phyloP scores from a whole-genome alignment of 2,888 invertebrate species.

The Apamea crenata region DNA sequence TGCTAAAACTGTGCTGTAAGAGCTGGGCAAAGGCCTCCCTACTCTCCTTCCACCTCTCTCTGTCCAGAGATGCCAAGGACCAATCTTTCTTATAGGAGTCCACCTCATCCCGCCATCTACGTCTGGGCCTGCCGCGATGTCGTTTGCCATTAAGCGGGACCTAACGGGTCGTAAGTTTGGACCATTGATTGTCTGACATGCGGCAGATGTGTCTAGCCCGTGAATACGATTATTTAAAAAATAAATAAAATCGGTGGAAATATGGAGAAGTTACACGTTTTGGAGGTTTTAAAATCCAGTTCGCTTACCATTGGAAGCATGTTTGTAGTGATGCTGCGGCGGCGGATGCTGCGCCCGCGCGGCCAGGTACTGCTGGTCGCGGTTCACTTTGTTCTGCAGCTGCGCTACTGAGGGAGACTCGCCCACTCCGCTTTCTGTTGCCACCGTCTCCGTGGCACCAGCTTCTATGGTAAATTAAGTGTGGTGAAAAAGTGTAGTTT shows the following conservation, averaged over 20 bases:
- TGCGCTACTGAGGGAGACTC: constrained; percentile 95
- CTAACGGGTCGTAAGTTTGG: too few relatives aligned
- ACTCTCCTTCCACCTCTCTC: too few relatives aligned
- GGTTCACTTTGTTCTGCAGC: constrained; percentile 94
- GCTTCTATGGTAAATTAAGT: constrained; percentile 75
- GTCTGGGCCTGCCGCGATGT: too few relatives aligned
- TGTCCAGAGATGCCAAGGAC: too few relatives aligned
- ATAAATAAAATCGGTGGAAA: too few relatives aligned
- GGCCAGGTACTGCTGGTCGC: constrained; percentile 94
- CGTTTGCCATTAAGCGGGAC: too few relatives aligned
- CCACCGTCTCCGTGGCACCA: constrained; percentile 84
- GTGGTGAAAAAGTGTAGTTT: not conserved
- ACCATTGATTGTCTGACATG: too few relatives aligned
- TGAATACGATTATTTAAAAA: too few relatives aligned
- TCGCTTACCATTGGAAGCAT: constrained; percentile 84
- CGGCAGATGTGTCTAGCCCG: too few relatives aligned
- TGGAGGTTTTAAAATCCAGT: not conserved
- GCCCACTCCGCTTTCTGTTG: constrained; percentile 89
- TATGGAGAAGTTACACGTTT: not conserved
- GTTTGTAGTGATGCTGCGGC: constrained; percentile 89
- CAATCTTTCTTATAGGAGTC: too few relatives aligned
- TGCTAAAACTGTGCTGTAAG: not conserved
- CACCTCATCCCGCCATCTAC: too few relatives aligned
- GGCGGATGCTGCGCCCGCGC: constrained; percentile 91
- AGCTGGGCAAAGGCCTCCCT: not conserved